Percentiles rank a stretch among this genome's conserved stretches.
phyloP scores from a whole-genome alignment of 2,797 vertebrate species.

The Anguilla anguilla region DNA sequence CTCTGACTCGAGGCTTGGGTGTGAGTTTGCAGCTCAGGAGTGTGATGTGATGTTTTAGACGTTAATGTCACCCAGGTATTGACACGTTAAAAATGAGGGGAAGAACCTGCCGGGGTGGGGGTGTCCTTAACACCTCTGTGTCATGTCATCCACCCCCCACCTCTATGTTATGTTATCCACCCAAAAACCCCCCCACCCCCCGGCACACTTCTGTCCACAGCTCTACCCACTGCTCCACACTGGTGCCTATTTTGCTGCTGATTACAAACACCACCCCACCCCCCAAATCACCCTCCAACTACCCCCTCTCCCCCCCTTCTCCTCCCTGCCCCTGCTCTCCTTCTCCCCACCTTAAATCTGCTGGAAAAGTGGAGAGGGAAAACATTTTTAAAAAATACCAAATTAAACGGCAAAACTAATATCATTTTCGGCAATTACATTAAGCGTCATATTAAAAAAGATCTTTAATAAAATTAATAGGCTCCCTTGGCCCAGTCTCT shows the following conservation, averaged over 20 bases:
- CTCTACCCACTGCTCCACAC: not conserved
- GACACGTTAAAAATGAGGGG: slow-evolving; percentile 31
- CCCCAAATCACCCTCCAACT: not conserved
- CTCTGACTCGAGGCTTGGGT: slow-evolving; percentile 40
- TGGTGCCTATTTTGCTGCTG: no score
- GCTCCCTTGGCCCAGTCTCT: not conserved
- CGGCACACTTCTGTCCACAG: not conserved
- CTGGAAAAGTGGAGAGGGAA: not conserved
- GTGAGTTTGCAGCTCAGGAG: slow-evolving; percentile 47
- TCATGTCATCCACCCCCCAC: no score
- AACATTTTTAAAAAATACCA: not conserved
- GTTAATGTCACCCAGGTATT: slow-evolving; percentile 62
- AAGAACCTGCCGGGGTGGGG: no score
- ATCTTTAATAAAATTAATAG: not conserved
- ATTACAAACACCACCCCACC: no score
- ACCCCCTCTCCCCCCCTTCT: no score
- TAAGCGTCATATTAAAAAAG: not conserved
- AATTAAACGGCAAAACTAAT: not conserved
- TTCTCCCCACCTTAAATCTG: not conserved
- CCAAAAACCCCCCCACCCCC: no score
- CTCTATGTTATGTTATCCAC: no score
- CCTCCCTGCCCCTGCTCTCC: no score
- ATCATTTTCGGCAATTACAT: not conserved
- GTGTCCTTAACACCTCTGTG: no score
- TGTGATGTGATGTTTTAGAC: slow-evolving; percentile 37